Evolutionary conservation across 2,797 vertebrate species (phyloP).

Genomic region (Onychomys arenicola): DNA sequence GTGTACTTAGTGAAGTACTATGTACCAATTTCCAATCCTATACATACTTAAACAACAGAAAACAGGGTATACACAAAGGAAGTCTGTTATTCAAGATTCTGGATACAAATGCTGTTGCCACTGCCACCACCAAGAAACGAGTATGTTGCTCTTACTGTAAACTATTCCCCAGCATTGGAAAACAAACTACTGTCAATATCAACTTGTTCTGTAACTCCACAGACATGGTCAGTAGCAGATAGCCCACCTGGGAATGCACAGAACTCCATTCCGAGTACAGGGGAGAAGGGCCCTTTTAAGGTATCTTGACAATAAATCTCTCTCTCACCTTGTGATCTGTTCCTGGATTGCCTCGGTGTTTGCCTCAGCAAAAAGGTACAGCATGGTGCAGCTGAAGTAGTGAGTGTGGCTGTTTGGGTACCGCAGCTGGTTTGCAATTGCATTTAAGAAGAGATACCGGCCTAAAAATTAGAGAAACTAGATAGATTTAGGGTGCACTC

Average conservation of each 20-base stretch:
- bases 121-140: not conserved
- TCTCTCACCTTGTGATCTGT: conserved; percentile 97
- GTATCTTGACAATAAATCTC: conserved; percentile 14
- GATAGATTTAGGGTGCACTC: not conserved
- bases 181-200: not conserved
- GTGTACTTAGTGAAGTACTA: not conserved
- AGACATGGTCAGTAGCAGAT: not conserved
- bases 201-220: not conserved
- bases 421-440: conserved; percentile 99
- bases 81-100: not conserved
- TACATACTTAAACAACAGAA: not conserved
- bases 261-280: not conserved
- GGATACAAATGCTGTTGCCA: not conserved
- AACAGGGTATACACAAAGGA: not conserved
- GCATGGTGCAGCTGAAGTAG: conserved; percentile 99
- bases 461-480: conserved; percentile 87
- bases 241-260: not conserved
- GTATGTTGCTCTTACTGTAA: not conserved
- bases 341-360: conserved; percentile 99
- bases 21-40: not conserved
- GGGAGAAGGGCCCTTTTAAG: not conserved
- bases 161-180: not conserved
- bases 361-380: conserved; percentile 98
- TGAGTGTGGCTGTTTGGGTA: conserved; percentile 99
- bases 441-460: conserved; percentile 98